phyloP scores from a whole-genome alignment of 2,888 invertebrate genomes.

The Schizotus pectinicornis region DNA sequence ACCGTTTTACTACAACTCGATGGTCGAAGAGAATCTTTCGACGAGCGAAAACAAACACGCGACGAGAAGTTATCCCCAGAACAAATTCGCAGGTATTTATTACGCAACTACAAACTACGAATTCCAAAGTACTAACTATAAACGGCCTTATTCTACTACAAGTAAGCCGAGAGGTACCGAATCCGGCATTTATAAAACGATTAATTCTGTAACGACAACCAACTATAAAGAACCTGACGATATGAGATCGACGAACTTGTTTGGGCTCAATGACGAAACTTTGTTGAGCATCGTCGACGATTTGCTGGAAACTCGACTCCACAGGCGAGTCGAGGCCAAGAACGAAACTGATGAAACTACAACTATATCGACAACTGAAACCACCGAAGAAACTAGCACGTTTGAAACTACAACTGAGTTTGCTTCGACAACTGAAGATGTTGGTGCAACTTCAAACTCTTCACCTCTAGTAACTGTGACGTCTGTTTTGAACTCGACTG shows the following conservation, averaged over 20 bases:
- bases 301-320: conserved; percentile 43
- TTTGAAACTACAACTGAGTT: conserved; percentile 11
- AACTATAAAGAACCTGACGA: conserved; percentile 26
- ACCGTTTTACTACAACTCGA: conserved; percentile 38
- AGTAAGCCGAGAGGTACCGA: conserved; percentile 24
- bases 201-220: neutral
- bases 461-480: conserved; percentile 42
- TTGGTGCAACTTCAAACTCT: conserved; percentile 19
- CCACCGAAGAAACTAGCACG: conserved; percentile 25
- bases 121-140: conserved; percentile 36
- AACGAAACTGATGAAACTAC: conserved; percentile 28
- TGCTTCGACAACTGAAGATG: conserved; percentile 26
- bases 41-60: conserved; percentile 29
- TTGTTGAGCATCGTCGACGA: conserved; percentile 44
- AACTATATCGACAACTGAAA: conserved; percentile 19
- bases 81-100: conserved; percentile 29
- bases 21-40: conserved; percentile 10
- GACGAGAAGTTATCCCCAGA: conserved; percentile 24
- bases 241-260: conserved; percentile 32
- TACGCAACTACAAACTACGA: conserved; percentile 39
- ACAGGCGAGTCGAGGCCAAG: conserved; percentile 38
- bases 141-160: conserved; percentile 34
- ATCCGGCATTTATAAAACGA: conserved; percentile 13
- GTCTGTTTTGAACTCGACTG: conserved; percentile 51
- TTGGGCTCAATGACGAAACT: conserved; percentile 35